A percentile compares a stretch with the other conserved stretches of the same genome.
Conservation (phyloP, 2,797 vertebrate species). For the Pangasius mekongensis region DNA sequence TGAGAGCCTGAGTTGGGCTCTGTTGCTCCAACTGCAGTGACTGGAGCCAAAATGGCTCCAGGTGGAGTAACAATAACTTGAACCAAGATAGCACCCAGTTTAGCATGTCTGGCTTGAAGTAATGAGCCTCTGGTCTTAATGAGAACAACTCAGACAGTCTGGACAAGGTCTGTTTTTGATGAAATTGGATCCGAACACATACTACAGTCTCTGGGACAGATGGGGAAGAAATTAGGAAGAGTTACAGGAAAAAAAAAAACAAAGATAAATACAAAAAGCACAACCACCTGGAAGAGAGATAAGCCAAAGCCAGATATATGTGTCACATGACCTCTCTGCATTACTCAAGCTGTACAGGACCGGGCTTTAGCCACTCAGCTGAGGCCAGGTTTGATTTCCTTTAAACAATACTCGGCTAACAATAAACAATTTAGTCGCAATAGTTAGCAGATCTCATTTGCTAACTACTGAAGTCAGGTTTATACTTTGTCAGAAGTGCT, state of each 20-base stretch:
- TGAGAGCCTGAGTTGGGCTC: slow-evolving; percentile 37
- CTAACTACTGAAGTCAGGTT: not conserved
- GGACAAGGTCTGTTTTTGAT: slow-evolving; percentile 52
- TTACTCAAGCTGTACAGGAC: not conserved
- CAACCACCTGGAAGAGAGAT: slow-evolving; percentile 33
- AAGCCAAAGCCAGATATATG: slow-evolving; percentile 14
- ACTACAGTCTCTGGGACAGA: slow-evolving; percentile 49
- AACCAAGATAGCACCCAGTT: slow-evolving; percentile 56
- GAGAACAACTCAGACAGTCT: slow-evolving; percentile 45
- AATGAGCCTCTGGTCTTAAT: slow-evolving; percentile 52
- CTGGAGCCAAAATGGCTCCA: slow-evolving; percentile 57
- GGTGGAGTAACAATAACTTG: slow-evolving; percentile 53
- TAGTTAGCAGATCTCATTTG: not conserved
- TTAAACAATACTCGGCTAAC: not conserved
- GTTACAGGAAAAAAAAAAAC: slow-evolving; percentile 17
- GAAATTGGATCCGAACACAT: slow-evolving; percentile 51
- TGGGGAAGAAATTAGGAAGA: slow-evolving; percentile 53
- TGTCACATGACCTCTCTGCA: slow-evolving; percentile 14
- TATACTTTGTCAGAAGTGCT: not conserved
- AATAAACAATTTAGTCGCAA: not conserved
- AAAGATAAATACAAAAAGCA: slow-evolving; percentile 32
- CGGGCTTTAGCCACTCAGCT: not conserved
- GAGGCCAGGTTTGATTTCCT: not conserved
- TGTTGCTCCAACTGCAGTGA: slow-evolving; percentile 42
- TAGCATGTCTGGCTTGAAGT: slow-evolving; percentile 51